Conservation (phyloP, 2,113 vertebrate genomes). For the Cyphotilapia sp. region DNA sequence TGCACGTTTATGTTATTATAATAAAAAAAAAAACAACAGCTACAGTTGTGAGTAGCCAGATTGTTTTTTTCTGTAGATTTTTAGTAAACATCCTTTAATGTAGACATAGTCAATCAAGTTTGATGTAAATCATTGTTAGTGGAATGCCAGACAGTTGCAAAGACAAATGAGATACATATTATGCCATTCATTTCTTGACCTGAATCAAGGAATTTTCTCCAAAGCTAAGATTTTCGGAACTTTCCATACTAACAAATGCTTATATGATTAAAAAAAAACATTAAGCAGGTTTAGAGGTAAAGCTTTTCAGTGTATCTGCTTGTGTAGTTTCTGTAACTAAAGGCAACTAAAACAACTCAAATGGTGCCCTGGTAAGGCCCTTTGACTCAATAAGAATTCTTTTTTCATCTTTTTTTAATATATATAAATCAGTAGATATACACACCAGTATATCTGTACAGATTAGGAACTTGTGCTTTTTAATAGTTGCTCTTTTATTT, state of each 20-base stretch:
- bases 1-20: not conserved
- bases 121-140: not conserved
- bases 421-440: not conserved
- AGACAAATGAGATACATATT: not conserved
- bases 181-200: not conserved
- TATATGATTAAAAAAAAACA: not conserved
- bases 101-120: not conserved
- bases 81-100: fast-evolving
- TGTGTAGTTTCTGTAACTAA: not conserved
- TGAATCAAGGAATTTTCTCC: not conserved
- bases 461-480: not conserved
- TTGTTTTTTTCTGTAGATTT: not conserved
- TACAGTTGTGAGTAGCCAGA: not conserved
- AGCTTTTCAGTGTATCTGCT: not conserved
- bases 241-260: not conserved
- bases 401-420: not conserved
- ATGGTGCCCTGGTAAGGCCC: not conserved
- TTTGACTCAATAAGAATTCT: not conserved
- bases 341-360: not conserved
- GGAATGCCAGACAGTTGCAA: not conserved
- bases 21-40: not conserved
- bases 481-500: not conserved
- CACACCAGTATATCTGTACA: not conserved
- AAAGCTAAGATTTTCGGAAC: fast-evolving
- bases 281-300: not conserved